Base-by-base conservation (phyloP, 1,140 invertebrate species). In the Caenorhabditis remanei region DNA sequence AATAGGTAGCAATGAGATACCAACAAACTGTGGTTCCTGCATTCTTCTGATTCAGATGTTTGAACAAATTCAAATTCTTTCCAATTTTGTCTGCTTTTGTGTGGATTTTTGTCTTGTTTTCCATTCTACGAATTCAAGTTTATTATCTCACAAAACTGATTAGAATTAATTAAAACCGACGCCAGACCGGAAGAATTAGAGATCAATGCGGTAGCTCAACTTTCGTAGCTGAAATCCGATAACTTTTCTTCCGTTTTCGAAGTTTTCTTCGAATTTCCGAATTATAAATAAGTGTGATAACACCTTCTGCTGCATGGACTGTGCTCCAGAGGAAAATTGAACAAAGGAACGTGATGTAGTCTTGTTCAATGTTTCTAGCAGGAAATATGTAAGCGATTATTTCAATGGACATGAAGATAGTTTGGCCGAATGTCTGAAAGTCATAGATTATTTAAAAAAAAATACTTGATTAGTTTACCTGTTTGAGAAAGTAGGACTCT, bases 201-300 rank as follows among this genome's bases (percentile, higher is more conserved):
- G 32, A 32, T 32, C 32, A 32, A 32, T 32, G 32, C 32, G 32
- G 11, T 40, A 65, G 40, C 11, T 65, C 24, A 65, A 65, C n/a
- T 40, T 65, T 65, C 24, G 24, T 40, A 4, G 61, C 61, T 14
- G 61, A 40, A 40, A 65, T 65, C 40, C 61, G 21, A 16, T 65
- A 65, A 16, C 61, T 65, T 41, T 41, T 65, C 61, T 65, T 65
- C 61, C 61, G 61, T 65, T 65, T 65, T 40, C 32, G 61, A 65
- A 65, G 24, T 65, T 65, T 65, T 41, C 61, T 32, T 8, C 61
- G 21, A 41, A 65, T 65, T 41, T 65, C 61, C 1, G 61, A 65
- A 65, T 65, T 65, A 16, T 65, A 65, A 14, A 65, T 65, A 13
- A 65, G 32, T 7, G 61, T 65, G 32, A 65, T 65, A 13, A 65